Conservation (phyloP, 1,140 invertebrate species). For the Linepithema humile region DNA sequence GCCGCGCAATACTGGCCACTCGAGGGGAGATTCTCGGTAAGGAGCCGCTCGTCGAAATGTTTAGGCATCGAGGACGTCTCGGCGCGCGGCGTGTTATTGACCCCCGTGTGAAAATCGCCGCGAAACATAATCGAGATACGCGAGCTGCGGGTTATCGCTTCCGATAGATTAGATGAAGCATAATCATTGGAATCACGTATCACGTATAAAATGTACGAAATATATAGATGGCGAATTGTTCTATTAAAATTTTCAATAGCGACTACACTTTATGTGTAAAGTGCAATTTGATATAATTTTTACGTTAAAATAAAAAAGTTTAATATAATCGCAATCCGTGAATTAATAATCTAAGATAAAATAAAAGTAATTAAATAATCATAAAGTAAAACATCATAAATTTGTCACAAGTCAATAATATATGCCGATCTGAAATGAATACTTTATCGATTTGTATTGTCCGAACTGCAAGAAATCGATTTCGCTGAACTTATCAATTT, state of each 20-base stretch:
- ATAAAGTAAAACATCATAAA: no score
- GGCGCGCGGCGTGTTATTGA: slow-evolving; percentile 36
- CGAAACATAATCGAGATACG: slow-evolving; percentile 36
- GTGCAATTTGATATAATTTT: no score
- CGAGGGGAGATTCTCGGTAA: slow-evolving; percentile 34
- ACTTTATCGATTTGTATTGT: no score
- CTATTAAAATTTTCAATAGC: neutral
- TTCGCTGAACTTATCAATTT: slow-evolving; percentile 1
- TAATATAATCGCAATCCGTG: no score
- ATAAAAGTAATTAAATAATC: no score
- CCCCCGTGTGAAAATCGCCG: slow-evolving; percentile 36
- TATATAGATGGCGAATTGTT: neutral
- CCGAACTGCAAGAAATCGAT: neutral
- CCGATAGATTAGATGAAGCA: slow-evolving; percentile 5
- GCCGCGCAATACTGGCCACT: slow-evolving; percentile 22
- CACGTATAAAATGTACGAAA: neutral
- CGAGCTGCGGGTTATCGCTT: slow-evolving; percentile 29
- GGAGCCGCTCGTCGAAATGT: slow-evolving; percentile 22
- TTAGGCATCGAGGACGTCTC: slow-evolving; percentile 5
- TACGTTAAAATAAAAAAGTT: no score
- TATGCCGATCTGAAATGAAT: no score
- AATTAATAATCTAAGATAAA: no score
- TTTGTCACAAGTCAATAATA: no score
- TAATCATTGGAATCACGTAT: slow-evolving; percentile 34
- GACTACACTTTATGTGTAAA: neutral